Conservation (phyloP, 2,113 vertebrate genomes). For the Rhinoderma darwinii region DNA sequence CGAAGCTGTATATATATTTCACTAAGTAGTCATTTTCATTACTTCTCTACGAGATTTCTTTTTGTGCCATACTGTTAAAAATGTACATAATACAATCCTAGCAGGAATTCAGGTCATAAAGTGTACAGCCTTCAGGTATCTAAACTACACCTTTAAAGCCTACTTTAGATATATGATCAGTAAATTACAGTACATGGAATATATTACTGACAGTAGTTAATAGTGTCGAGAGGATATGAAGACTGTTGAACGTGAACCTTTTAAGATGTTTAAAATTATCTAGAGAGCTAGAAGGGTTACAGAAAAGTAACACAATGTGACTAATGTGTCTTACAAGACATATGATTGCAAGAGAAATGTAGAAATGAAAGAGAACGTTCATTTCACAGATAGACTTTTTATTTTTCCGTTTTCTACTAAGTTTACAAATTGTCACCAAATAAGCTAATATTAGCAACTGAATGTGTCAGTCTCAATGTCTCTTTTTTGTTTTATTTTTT, state of each 20-base stretch:
- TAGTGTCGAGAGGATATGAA: neutral
- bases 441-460: neutral
- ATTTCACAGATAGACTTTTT: neutral
- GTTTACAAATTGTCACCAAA: neutral
- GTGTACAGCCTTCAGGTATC: neutral
- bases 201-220: neutral
- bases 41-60: neutral
- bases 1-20: neutral
- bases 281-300: neutral
- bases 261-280: conserved; percentile 21
- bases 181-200: neutral
- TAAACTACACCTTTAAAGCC: neutral
- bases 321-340: neutral
- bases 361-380: neutral
- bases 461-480: neutral
- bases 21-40: neutral
- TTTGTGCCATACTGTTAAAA: neutral
- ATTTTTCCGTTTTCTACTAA: neutral
- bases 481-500: too few relatives aligned
- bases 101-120: neutral
- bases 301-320: neutral
- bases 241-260: neutral
- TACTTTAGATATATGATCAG: neutral
- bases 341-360: neutral
- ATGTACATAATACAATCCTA: neutral